Conservation (phyloP, 2,113 vertebrate genomes). For the Oriolus oriolus region DNA sequence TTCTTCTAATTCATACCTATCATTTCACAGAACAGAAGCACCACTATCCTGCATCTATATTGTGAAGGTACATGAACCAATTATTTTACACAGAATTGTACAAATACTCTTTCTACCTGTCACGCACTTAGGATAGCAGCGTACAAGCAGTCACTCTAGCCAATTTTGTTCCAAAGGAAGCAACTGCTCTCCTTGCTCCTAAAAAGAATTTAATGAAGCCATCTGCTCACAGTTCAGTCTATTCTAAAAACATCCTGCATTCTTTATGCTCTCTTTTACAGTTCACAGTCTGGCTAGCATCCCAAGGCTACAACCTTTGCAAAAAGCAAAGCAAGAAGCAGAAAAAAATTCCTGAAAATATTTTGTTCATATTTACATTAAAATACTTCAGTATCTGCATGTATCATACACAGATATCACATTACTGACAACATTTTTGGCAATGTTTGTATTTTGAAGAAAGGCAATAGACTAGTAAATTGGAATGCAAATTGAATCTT, state of each 20-base stretch:
- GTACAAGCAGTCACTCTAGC: background rate
- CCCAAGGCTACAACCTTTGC: background rate
- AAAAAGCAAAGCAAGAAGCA: background rate
- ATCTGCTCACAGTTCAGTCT: background rate
- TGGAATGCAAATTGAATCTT: background rate
- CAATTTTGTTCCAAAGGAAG: background rate
- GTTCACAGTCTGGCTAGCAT: background rate
- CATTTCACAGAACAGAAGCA: background rate
- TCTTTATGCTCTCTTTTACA: background rate
- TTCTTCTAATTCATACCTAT: no score
- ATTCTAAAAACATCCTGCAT: background rate
- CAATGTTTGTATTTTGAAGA: background rate
- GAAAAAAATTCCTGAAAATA: background rate
- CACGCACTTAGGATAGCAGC: background rate
- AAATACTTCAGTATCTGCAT: background rate
- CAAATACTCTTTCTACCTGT: background rate
- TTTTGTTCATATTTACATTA: background rate
- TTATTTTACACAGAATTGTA: background rate
- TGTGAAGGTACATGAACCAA: background rate
- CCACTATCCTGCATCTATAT: background rate
- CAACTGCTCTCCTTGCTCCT: background rate
- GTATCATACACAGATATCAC: background rate
- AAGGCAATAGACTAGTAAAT: background rate
- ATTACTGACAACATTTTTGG: background rate
- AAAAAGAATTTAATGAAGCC: constrained; percentile 27